Evolutionary conservation across 2,888 invertebrate species (phyloP).

Genomic region (Hydroisotoma schaefferi): DNA sequence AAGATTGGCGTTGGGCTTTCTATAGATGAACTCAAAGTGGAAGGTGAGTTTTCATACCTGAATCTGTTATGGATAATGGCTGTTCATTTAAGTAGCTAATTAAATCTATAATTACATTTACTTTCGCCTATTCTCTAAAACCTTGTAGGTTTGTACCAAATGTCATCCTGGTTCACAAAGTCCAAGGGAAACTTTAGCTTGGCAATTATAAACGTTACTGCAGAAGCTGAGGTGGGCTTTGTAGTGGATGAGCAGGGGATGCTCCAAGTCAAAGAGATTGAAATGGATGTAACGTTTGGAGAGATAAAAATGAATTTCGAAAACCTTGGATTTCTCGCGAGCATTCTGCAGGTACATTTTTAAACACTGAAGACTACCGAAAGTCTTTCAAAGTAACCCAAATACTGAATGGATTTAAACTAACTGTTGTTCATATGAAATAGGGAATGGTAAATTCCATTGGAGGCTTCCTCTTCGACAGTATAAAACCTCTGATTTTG

Average conservation of each 20-base stretch:
- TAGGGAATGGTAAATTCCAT: slow-evolving; percentile 75
- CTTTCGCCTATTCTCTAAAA: no score
- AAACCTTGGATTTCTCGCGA: slow-evolving; percentile 73
- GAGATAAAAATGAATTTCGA: slow-evolving; percentile 76
- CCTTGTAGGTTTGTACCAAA: no score
- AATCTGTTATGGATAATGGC: no score
- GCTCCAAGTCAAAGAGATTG: slow-evolving; percentile 71
- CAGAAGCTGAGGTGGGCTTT: slow-evolving; percentile 66
- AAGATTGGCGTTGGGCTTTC: slow-evolving; percentile 69
- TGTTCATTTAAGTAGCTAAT: no score
- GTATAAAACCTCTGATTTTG: slow-evolving; percentile 78
- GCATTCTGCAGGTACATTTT: slow-evolving; percentile 55
- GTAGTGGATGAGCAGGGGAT: slow-evolving; percentile 69
- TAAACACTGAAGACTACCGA: not conserved
- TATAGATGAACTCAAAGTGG: slow-evolving; percentile 67
- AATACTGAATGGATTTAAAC: not conserved
- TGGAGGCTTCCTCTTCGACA: slow-evolving; percentile 76
- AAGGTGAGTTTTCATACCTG: no score
- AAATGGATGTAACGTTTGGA: slow-evolving; percentile 72
- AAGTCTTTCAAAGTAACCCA: not conserved
- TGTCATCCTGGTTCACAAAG: slow-evolving; percentile 67
- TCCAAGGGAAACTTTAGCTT: slow-evolving; percentile 74
- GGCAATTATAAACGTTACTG: slow-evolving; percentile 65
- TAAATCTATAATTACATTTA: no score
- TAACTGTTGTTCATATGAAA: not conserved